Evolutionary conservation across 2,113 vertebrate species (phyloP).

Genomic region (Machaerirhynchus nigripectus): DNA sequence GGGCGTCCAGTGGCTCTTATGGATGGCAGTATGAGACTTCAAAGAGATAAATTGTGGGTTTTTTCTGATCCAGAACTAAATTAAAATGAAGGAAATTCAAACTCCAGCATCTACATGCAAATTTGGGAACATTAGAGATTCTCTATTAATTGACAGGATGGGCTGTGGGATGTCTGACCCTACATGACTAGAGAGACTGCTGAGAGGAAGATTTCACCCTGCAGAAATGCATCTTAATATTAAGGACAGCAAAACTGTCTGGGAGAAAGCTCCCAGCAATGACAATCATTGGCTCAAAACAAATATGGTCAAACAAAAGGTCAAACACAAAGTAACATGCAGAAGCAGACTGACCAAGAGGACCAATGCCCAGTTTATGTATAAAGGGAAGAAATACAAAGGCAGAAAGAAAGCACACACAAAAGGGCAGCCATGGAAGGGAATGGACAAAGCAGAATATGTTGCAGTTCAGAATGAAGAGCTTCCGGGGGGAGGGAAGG

Average conservation of each 20-base stretch:
- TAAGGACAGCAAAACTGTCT: not conserved
- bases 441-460: not conserved
- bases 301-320: not conserved
- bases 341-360: not conserved
- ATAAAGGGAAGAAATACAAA: not conserved
- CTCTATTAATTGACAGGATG: not conserved
- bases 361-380: not conserved
- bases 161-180: not conserved
- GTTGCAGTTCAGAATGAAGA: not conserved
- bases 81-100: not conserved
- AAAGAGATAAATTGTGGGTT: not conserved
- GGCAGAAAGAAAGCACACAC: not conserved
- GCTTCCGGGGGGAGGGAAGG: not conserved
- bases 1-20: rapidly evolving
- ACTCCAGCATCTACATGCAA: not conserved
- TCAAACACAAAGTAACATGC: not conserved
- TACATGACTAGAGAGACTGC: not conserved
- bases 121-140: not conserved
- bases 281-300: not conserved
- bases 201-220: not conserved
- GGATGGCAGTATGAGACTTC: not conserved
- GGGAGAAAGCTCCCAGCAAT: not conserved
- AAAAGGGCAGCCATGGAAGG: not conserved
- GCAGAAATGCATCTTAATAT: not conserved
- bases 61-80: not conserved